These are phyloP conservation scores for Xanthostigma xanthostigma DNA, from an alignment of 2,888 invertebrate species.

Conservation along the genomic window DNA sequence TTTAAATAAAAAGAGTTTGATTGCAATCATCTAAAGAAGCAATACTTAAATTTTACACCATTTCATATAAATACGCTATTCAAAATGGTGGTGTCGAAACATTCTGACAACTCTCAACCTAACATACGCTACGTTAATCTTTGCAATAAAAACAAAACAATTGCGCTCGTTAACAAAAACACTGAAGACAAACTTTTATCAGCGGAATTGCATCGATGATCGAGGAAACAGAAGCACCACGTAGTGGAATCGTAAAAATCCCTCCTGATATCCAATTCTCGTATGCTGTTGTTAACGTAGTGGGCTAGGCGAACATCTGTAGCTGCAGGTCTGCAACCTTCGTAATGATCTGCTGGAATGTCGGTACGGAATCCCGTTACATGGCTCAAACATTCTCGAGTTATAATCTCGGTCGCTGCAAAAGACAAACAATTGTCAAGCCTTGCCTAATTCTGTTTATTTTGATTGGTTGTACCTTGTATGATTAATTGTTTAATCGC, in stretches of 20 bases:
- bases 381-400: constrained; percentile 71
- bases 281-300: constrained; percentile 76
- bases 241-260: constrained; percentile 66
- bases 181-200: too few species aligned
- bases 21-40: too few species aligned
- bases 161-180: too few species aligned
- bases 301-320: constrained; percentile 64
- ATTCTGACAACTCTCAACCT: too few species aligned
- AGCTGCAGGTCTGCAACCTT: constrained; percentile 73
- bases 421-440: constrained; percentile 11
- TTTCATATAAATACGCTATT: too few species aligned
- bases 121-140: too few species aligned
- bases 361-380: constrained; percentile 65
- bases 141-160: too few species aligned
- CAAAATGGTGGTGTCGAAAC: too few species aligned
- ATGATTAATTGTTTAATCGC: neutral
- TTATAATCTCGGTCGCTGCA: constrained; percentile 63
- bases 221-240: constrained; percentile 85
- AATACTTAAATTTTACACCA: too few species aligned
- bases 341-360: constrained; percentile 82
- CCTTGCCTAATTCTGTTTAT: too few species aligned
- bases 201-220: constrained; percentile 64
- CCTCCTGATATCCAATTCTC: constrained; percentile 72
- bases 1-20: too few species aligned
- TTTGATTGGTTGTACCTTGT: too few species aligned